Evolutionary conservation across 2,888 invertebrate genomes (phyloP).

Genomic region (Drosophila paracracens): DNA sequence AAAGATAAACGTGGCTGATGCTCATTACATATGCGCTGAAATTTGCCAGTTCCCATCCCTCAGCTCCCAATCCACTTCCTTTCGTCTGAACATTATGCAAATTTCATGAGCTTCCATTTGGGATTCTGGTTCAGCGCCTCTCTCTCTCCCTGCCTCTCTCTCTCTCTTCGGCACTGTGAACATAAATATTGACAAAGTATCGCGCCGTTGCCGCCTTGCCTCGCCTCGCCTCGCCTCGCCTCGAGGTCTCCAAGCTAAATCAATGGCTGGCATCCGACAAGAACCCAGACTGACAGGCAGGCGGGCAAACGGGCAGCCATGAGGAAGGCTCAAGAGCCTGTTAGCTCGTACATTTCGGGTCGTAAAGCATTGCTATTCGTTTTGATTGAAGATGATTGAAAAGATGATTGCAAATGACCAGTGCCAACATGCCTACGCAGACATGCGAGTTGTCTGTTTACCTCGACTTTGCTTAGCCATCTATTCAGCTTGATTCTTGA

Average conservation of each 20-base stretch:
- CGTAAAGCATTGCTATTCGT: conserved; percentile 36
- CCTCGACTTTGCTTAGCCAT: not conserved
- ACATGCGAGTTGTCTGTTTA: not conserved
- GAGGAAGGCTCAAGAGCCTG: not conserved
- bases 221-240: not conserved
- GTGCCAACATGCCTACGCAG: conserved; percentile 7
- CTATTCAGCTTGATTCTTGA: not conserved
- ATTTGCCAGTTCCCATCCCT: not conserved
- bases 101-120: conserved; percentile 53
- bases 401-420: conserved; percentile 39
- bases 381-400: conserved; percentile 64
- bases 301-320: not conserved
- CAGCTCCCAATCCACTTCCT: not conserved
- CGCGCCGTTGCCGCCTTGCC: not conserved
- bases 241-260: conserved; percentile 2
- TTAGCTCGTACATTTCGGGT: conserved; percentile 29
- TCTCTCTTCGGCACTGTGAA: conserved; percentile 23
- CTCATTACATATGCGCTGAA: conserved; percentile 48
- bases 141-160: not conserved
- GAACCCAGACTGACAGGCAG: not conserved
- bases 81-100: conserved; percentile 58
- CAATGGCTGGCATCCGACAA: conserved; percentile 16
- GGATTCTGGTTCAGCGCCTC: conserved; percentile 9
- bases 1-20: conserved; percentile 19
- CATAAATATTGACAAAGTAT: conserved; percentile 63